Evolutionary conservation across 2,113 vertebrate genomes (phyloP).

Genomic region (Psilopsiagon aymara): DNA sequence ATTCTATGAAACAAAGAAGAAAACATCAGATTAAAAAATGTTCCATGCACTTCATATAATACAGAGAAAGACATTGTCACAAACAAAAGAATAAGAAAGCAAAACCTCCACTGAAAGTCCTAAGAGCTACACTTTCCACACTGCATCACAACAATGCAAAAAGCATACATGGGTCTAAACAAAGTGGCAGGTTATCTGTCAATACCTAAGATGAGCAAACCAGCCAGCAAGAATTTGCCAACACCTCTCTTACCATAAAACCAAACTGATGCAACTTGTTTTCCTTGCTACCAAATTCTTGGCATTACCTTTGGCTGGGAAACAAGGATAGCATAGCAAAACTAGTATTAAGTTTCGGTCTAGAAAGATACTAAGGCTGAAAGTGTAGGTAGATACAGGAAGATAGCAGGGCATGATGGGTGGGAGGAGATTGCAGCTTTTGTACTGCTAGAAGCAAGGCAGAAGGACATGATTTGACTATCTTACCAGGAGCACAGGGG

Average conservation of each 20-base stretch:
- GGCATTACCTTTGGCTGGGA: neutral
- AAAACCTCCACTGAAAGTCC: neutral
- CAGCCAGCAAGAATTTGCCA: neutral
- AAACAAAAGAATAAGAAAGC: neutral
- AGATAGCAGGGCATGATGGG: neutral
- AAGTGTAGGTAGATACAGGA: neutral
- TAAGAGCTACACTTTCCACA: neutral
- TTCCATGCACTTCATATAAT: constrained; percentile 16
- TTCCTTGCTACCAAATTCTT: neutral
- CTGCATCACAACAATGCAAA: neutral
- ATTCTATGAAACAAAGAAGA: constrained; percentile 38
- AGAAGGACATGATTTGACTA: neutral
- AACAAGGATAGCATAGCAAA: neutral
- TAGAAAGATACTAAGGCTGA: neutral
- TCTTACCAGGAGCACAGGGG: fast-evolving
- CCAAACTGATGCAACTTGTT: neutral
- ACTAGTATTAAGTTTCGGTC: neutral
- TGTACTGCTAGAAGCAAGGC: neutral
- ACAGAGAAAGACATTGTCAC: neutral
- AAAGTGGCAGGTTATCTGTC: neutral
- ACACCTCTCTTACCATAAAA: neutral
- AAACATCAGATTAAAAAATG: neutral
- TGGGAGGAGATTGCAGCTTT: neutral
- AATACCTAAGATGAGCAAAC: neutral
- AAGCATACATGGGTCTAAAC: neutral